These are phyloP conservation scores for Ceraclea dissimilis DNA, from an alignment of 2,888 invertebrate genomes.

Conservation along the genomic window DNA sequence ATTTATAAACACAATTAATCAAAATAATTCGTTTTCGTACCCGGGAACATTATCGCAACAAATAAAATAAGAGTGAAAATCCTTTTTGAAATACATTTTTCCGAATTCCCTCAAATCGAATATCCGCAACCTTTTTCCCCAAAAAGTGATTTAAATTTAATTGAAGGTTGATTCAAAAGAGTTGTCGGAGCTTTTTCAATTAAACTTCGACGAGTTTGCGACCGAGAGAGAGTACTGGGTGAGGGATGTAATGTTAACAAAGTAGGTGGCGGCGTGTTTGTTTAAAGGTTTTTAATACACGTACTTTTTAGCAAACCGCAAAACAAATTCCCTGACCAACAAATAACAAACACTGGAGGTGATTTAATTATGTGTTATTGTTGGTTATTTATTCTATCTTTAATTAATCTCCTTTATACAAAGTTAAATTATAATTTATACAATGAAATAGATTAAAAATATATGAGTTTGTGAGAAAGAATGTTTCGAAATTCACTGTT, in stretches of 20 bases:
- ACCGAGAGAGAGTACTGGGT: not conserved
- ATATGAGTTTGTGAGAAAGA: no score
- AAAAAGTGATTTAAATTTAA: constrained; percentile 1
- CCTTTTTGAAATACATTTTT: not conserved
- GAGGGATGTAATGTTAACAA: not conserved
- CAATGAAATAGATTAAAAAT: no score
- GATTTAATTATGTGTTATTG: not conserved
- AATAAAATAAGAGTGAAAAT: not conserved
- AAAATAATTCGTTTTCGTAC: not conserved
- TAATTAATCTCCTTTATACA: no score
- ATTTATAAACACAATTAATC: not conserved
- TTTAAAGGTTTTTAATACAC: constrained; percentile 1
- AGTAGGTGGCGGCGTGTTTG: not conserved
- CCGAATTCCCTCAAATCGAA: not conserved
- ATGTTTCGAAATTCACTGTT: no score
- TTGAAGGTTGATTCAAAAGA: not conserved
- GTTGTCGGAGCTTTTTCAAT: not conserved
- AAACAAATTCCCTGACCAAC: not conserved
- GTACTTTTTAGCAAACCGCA: not conserved
- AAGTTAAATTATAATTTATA: no score
- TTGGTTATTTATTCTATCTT: not conserved
- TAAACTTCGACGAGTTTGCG: not conserved
- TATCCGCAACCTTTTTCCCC: not conserved
- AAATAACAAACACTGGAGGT: not conserved
- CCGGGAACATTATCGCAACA: not conserved